phyloP scores from a whole-genome alignment of 2,113 vertebrate species.

The Candoia aspera region DNA sequence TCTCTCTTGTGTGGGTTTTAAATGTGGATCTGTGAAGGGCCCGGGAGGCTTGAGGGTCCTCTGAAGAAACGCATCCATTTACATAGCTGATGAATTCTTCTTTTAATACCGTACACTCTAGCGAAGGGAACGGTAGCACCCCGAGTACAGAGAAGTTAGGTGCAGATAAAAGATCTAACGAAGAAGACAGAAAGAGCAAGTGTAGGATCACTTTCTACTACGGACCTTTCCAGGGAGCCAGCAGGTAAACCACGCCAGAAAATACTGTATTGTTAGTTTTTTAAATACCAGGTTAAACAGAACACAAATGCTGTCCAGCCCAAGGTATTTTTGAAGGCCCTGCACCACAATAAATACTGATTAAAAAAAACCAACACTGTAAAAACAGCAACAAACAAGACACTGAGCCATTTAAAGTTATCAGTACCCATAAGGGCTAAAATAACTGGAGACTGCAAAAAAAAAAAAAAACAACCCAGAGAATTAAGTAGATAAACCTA shows the following conservation, averaged over 20 bases:
- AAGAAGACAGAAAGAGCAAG: slow-evolving; percentile 76
- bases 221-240: slow-evolving; percentile 74
- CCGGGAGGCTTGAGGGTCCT: neutral
- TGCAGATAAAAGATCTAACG: slow-evolving; percentile 78
- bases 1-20: neutral
- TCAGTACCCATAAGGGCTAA: too few species aligned
- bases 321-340: neutral
- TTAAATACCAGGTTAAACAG: neutral
- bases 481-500: too few species aligned
- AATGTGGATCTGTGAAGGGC: too few species aligned
- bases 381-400: too few species aligned
- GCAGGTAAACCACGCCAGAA: slow-evolving; percentile 69
- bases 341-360: too few species aligned
- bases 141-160: slow-evolving; percentile 76
- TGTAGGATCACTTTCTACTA: slow-evolving; percentile 79
- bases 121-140: slow-evolving; percentile 77
- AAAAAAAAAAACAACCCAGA: too few species aligned
- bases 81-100: slow-evolving; percentile 24
- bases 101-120: slow-evolving; percentile 64
- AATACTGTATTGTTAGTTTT: neutral
- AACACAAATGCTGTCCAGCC: neutral
- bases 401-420: neutral
- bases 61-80: neutral
- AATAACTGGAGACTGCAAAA: too few species aligned
- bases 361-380: too few species aligned